Evolutionary conservation across 2,113 vertebrate species (phyloP).

Genomic region (Caranx ignobilis): DNA sequence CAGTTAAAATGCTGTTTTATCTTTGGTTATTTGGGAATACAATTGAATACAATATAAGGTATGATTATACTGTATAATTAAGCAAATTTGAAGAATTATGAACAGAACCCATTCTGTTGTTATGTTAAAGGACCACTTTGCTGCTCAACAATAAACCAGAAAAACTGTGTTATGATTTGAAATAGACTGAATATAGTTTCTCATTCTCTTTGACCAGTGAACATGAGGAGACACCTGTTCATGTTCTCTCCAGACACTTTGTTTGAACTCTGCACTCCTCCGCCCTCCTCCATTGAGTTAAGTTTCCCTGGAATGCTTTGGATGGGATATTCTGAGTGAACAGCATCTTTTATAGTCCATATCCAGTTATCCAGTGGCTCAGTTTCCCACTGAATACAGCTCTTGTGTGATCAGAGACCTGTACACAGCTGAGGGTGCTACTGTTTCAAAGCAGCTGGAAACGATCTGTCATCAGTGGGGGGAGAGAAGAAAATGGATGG

Average conservation of each 20-base stretch:
- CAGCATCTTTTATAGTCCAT: conserved; percentile 63
- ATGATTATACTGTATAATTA: neutral
- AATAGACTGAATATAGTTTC: neutral
- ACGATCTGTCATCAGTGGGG: conserved; percentile 68
- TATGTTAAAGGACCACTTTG: neutral
- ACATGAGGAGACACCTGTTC: conserved; percentile 62
- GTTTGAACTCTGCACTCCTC: conserved; percentile 48
- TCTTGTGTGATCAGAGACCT: conserved; percentile 76
- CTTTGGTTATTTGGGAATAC: neutral
- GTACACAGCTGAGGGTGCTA: conserved; percentile 69
- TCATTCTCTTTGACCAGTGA: neutral
- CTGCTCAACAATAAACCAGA: neutral
- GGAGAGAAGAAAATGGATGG: conserved; percentile 66
- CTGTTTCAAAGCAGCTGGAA: conserved; percentile 81
- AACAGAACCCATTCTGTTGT: neutral
- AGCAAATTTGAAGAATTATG: neutral
- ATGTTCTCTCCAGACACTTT: conserved; percentile 43
- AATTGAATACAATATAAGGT: neutral
- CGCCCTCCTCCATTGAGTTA: conserved; percentile 47
- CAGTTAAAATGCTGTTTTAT: neutral
- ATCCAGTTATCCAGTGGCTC: conserved; percentile 59
- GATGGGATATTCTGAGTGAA: conserved; percentile 64
- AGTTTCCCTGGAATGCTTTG: conserved; percentile 74
- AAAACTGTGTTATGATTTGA: neutral
- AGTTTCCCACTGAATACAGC: conserved; percentile 64